Conservation (phyloP, 2,113 vertebrate species). For the Patagioenas fasciata region DNA sequence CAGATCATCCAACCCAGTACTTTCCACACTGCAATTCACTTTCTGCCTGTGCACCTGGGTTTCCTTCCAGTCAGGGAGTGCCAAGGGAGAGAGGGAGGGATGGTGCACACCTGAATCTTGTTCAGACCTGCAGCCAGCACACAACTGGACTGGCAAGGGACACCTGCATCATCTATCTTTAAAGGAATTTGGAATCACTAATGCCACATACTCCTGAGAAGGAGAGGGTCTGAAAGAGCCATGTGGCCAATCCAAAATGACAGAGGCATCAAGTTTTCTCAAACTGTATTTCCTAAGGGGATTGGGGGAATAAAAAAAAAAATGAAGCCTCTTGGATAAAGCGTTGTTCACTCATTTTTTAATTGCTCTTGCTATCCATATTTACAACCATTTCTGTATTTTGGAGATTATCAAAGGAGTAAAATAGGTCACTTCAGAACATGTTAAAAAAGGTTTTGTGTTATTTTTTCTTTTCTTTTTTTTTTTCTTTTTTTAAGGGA, state of each 20-base stretch:
- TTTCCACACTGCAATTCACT: neutral
- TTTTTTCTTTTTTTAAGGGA: neutral
- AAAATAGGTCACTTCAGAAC: neutral
- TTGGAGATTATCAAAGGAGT: neutral
- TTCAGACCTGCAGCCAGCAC: conserved; percentile 34
- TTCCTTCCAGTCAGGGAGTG: conserved; percentile 15
- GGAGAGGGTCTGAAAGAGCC: neutral
- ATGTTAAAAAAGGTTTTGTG: neutral
- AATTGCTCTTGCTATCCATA: neutral
- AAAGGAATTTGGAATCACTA: neutral
- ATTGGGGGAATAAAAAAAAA: too few relatives aligned
- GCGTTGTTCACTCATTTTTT: neutral
- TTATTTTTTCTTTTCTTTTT: neutral
- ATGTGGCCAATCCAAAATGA: neutral
- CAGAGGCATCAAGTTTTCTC: neutral
- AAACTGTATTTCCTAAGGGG: neutral
- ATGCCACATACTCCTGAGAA: neutral
- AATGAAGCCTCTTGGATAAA: neutral
- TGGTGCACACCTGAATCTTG: conserved; percentile 35
- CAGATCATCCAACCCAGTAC: neutral
- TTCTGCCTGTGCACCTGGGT: conserved; percentile 26
- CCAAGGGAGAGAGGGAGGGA: conserved; percentile 19
- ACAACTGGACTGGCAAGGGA: conserved; percentile 36
- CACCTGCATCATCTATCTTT: neutral
- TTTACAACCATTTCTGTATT: neutral